Evolutionary conservation across 2,113 vertebrate species (phyloP).

Genomic region (Menidia beryllina): DNA sequence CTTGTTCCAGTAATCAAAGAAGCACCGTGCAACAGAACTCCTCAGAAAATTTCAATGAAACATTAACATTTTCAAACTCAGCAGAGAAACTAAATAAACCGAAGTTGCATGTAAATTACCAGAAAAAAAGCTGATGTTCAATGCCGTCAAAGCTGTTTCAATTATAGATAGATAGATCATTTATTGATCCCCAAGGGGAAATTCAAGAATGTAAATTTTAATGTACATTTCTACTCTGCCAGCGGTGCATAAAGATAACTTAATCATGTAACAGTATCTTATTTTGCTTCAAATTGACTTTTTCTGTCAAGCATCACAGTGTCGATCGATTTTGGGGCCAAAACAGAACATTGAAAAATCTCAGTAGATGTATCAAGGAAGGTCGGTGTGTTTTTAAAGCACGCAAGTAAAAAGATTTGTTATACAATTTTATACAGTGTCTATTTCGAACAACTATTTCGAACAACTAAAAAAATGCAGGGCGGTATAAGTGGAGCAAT

Average conservation of each 20-base stretch:
- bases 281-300: too few relatives aligned
- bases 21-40: background rate
- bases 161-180: too few relatives aligned
- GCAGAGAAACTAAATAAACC: background rate
- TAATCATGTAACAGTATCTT: background rate
- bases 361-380: background rate
- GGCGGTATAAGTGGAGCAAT: background rate
- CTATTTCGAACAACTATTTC: background rate
- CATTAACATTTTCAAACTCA: background rate
- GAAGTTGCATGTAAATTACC: too few relatives aligned
- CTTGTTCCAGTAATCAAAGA: background rate
- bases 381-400: background rate
- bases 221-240: too few relatives aligned
- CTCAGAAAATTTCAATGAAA: background rate
- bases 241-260: too few relatives aligned
- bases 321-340: background rate
- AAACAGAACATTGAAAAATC: background rate
- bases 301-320: too few relatives aligned
- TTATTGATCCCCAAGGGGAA: too few relatives aligned
- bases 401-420: too few relatives aligned
- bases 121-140: too few relatives aligned
- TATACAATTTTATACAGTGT: too few relatives aligned
- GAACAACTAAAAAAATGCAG: background rate
- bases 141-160: too few relatives aligned
- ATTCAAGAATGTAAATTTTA: too few relatives aligned